These are phyloP conservation scores for Calvadosia cruxmelitensis DNA, from an alignment of 30 jellyfish, hydroid and myxozoan genomes.

Conservation along the genomic window DNA sequence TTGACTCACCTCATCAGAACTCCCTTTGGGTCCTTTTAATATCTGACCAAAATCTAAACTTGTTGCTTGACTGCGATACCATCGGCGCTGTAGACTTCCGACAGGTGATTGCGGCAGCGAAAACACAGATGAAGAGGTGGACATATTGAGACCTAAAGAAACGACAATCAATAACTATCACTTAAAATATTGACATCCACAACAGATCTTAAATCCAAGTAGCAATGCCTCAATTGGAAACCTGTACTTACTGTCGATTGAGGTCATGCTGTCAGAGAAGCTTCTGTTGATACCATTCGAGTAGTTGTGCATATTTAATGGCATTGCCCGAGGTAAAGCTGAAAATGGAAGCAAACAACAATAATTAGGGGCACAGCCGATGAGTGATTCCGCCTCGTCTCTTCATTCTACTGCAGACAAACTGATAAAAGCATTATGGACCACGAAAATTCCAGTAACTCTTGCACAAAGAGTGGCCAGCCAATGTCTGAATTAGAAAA, in stretches of 20 bases:
- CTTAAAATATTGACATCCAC: neutral
- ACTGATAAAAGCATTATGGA: no score
- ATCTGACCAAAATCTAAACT: slow-evolving; percentile 56
- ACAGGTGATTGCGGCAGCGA: slow-evolving; percentile 67
- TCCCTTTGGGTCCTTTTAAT: slow-evolving; percentile 40
- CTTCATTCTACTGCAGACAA: no score
- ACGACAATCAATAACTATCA: neutral
- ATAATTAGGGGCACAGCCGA: no score
- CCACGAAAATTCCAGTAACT: no score
- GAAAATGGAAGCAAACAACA: no score
- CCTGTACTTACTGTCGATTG: slow-evolving; percentile 25
- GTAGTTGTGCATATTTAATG: neutral
- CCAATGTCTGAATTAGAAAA: no score
- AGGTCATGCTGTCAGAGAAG: slow-evolving; percentile 8
- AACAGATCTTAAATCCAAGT: no score
- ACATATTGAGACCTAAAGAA: slow-evolving; percentile 38
- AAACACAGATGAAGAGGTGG: slow-evolving; percentile 18
- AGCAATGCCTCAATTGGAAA: neutral
- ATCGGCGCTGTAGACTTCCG: slow-evolving; percentile 57
- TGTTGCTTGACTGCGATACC: slow-evolving; percentile 69
- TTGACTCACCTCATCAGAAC: slow-evolving; percentile 72
- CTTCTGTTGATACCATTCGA: neutral
- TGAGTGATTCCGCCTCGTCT: no score
- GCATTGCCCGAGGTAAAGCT: neutral
- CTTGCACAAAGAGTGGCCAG: no score